These are phyloP conservation scores for Narcine bancroftii DNA, from an alignment of 2,113 vertebrate species.

Conservation along the genomic window DNA sequence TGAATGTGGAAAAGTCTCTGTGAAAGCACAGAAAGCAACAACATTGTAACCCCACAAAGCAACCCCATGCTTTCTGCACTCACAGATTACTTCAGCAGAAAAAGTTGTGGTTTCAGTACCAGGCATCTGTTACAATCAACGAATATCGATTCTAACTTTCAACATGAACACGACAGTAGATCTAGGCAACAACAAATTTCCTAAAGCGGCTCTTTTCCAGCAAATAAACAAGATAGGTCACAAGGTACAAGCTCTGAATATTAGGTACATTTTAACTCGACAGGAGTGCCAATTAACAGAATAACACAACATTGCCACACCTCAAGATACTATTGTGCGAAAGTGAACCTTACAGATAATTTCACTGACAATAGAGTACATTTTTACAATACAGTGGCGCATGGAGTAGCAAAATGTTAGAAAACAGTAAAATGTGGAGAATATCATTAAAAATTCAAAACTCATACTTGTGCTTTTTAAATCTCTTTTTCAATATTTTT, in stretches of 20 bases:
- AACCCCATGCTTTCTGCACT: too few relatives aligned
- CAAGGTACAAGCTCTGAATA: neutral
- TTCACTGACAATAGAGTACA: neutral
- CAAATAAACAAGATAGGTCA: neutral
- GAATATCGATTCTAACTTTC: neutral
- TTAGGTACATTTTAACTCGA: neutral
- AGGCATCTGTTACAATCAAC: neutral
- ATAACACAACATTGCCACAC: too few relatives aligned
- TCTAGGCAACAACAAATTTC: neutral
- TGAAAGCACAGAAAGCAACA: neutral
- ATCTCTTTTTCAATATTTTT: neutral
- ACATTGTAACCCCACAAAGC: neutral
- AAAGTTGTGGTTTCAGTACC: neutral
- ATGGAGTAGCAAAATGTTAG: too few relatives aligned
- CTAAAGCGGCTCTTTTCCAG: neutral
- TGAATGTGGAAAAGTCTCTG: neutral
- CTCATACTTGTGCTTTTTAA: neutral
- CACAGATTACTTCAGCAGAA: neutral
- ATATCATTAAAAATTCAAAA: neutral
- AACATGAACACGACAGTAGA: neutral
- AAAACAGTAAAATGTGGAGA: neutral
- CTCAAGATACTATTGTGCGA: neutral
- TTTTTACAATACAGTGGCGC: neutral
- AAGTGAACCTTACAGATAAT: neutral
- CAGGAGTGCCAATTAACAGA: too few relatives aligned